These are phyloP conservation scores for Anagyrus pseudococci DNA, from an alignment of 2,888 invertebrate genomes.

Conservation along the genomic window DNA sequence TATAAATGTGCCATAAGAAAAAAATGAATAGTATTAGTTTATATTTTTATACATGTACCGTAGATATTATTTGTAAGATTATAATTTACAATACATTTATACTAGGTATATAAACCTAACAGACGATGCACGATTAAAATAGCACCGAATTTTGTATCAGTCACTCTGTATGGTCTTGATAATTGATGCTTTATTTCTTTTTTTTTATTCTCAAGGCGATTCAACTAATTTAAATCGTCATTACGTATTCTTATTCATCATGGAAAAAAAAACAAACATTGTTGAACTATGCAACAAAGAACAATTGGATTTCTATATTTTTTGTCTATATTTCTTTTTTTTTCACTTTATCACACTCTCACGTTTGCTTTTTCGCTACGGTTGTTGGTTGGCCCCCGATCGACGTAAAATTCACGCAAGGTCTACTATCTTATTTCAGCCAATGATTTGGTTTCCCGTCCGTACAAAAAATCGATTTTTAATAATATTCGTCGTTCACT, in stretches of 20 bases:
- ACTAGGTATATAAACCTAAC: constrained; percentile 56
- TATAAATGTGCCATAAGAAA: constrained; percentile 61
- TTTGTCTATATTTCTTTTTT: constrained; percentile 24
- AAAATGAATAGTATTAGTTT: constrained; percentile 57
- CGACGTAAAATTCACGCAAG: constrained; percentile 35
- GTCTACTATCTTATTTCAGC: constrained; percentile 23
- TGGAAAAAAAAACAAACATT: constrained; percentile 25
- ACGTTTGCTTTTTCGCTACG: constrained; percentile 1
- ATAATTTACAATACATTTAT: constrained; percentile 62
- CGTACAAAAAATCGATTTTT: constrained; percentile 26
- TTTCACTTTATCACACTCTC: constrained; percentile 18
- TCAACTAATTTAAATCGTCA: constrained; percentile 27
- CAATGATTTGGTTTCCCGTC: constrained; percentile 27
- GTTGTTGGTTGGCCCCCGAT: constrained; percentile 39
- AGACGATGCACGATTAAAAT: constrained; percentile 58
- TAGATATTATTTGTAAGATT: constrained; percentile 58
- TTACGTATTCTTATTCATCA: constrained; percentile 27
- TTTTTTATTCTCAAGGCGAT: constrained; percentile 23
- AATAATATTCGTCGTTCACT: constrained; percentile 31
- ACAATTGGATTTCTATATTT: constrained; percentile 23
- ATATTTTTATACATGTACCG: constrained; percentile 51
- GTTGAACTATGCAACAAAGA: constrained; percentile 28
- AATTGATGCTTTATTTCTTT: constrained; percentile 33
- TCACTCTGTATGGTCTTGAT: constrained; percentile 48
- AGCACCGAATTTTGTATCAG: constrained; percentile 54